A percentile compares a stretch with the other conserved stretches of the same genome.
phyloP scores from a whole-genome alignment of 2,888 invertebrate species.

The Thera obeliscata region DNA sequence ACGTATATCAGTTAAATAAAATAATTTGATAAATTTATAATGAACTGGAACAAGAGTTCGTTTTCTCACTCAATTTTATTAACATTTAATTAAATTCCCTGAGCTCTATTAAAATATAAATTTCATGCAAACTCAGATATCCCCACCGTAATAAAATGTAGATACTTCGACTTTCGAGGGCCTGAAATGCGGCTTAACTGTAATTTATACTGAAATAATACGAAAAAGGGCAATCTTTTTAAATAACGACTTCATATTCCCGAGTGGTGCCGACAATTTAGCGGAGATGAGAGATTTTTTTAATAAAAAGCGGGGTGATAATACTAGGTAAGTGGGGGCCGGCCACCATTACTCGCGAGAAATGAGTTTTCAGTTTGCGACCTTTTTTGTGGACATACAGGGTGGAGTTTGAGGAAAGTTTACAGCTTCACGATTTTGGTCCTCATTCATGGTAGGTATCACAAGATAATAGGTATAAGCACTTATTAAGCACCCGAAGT shows the following conservation, averaged over 20 bases:
- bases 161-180: slow-evolving; percentile 62
- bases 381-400: slow-evolving; percentile 61
- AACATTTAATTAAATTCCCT: slow-evolving; percentile 46
- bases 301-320: slow-evolving; percentile 74
- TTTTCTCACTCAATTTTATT: slow-evolving; percentile 42
- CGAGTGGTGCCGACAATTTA: slow-evolving; percentile 78
- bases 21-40: too few relatives aligned
- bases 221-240: slow-evolving; percentile 77
- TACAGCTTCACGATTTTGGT: too few relatives aligned
- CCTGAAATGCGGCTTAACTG: slow-evolving; percentile 66
- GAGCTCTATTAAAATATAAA: slow-evolving; percentile 58
- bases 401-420: slow-evolving; percentile 34
- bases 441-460: too few relatives aligned
- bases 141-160: slow-evolving; percentile 67
- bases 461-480: too few relatives aligned
- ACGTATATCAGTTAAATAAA: too few relatives aligned
- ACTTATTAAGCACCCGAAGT: too few relatives aligned
- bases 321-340: slow-evolving; percentile 59
- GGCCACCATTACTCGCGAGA: slow-evolving; percentile 71
- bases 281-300: slow-evolving; percentile 81
- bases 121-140: slow-evolving; percentile 54
- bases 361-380: slow-evolving; percentile 80
- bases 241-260: slow-evolving; percentile 84
- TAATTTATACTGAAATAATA: slow-evolving; percentile 83
- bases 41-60: slow-evolving; percentile 1